A percentile compares a stretch with the other conserved stretches of the same genome.
These are phyloP conservation scores for Lathamus discolor DNA, from an alignment of 2,113 vertebrate genomes.

Conservation along the genomic window DNA sequence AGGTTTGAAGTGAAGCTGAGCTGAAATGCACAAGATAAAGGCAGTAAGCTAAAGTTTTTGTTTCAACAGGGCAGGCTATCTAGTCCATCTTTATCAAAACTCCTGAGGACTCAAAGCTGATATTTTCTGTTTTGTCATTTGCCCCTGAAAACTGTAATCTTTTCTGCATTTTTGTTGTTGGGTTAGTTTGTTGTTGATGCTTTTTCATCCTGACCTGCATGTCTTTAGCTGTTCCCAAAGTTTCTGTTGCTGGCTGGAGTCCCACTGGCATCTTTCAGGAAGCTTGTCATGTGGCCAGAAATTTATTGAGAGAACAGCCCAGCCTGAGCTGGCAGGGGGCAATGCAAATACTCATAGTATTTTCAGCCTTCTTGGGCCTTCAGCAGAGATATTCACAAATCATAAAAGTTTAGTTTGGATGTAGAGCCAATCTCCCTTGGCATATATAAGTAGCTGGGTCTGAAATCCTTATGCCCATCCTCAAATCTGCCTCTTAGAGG, in stretches of 20 bases:
- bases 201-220: neutral
- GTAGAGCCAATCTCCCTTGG: neutral
- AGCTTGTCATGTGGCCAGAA: constrained; percentile 24
- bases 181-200: neutral
- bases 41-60: neutral
- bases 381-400: neutral
- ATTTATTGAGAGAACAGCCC: constrained; percentile 4
- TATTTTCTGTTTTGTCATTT: neutral
- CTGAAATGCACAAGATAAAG: neutral
- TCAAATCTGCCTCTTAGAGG: neutral
- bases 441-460: neutral
- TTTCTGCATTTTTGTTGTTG: neutral
- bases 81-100: neutral
- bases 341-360: neutral
- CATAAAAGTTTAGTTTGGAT: neutral
- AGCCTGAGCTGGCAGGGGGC: neutral
- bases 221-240: neutral
- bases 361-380: constrained; percentile 11
- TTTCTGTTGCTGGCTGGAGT: neutral
- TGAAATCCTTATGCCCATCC: neutral
- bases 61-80: neutral
- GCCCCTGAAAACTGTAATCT: neutral
- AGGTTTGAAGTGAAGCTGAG: neutral
- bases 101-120: neutral
- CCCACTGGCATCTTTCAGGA: neutral